Conservation (phyloP, 2,797 vertebrate genomes). For the Allochrocebus solatus region DNA sequence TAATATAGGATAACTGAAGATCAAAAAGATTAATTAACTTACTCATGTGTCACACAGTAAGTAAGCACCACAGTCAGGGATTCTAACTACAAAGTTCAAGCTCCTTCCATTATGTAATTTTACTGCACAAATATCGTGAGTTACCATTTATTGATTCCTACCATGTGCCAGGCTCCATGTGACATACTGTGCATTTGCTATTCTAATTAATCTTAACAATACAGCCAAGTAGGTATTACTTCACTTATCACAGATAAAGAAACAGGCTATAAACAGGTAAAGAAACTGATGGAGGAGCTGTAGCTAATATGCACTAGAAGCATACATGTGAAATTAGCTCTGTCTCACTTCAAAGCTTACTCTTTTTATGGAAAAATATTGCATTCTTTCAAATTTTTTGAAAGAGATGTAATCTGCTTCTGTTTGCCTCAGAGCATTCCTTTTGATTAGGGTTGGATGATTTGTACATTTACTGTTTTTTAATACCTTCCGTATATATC, state of each 20-base stretch:
- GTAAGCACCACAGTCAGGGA: background rate
- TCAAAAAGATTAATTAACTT: constrained; percentile 35
- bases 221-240: background rate
- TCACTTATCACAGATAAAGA: constrained; percentile 14
- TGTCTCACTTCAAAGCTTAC: constrained; percentile 21
- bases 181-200: constrained; percentile 27
- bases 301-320: background rate
- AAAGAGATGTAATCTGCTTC: constrained; percentile 21
- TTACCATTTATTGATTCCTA: constrained; percentile 46
- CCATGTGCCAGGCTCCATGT: background rate
- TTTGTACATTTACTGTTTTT: background rate
- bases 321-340: background rate
- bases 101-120: constrained; percentile 49
- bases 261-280: background rate
- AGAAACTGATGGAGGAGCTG: background rate
- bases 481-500: background rate
- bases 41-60: constrained; percentile 46
- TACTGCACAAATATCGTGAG: constrained; percentile 36
- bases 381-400: constrained; percentile 16
- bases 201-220: constrained; percentile 46
- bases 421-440: background rate
- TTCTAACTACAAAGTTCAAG: constrained; percentile 53
- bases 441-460: constrained; percentile 39
- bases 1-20: constrained; percentile 19
- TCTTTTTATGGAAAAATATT: constrained; percentile 43